Evolutionary conservation across 2,888 invertebrate genomes (phyloP), one percentile per base, ranked within the genome.

Genomic region (Nebria brevicollis): DNA sequence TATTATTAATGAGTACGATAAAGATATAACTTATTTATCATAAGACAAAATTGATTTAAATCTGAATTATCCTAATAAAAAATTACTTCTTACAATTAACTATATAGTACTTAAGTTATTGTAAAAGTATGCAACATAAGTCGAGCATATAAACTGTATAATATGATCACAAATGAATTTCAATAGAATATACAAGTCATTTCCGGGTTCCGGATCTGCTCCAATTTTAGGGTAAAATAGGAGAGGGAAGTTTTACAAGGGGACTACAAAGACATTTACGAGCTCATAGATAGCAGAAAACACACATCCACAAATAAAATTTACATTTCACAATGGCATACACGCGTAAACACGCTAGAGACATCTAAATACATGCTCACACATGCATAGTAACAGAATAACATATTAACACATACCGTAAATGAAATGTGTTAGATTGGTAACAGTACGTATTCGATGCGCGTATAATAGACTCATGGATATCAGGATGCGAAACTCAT

Each of bases 141-240:
- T 20, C 20, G 20, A 20, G 20, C 20, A 20, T 20, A 20, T 20
- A 20, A 20, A 20, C 20, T 20, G 15, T 65, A 65, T 15, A 65
- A 66, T 25, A 66, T 7, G 66, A 7, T 34, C 34, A 34, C 34
- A 34, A 34, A 66, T n/a, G 25, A 20, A 66, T 7, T 66, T 66
- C 2, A 8, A 66, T 66, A 13, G 13, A 66, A 25, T 66, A 25
- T 70, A 5, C 6, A 26, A 70, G 20, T 15, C 70, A 70, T 70
- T 70, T 70, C 66, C 66, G 15, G n/a, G 66, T 11, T 66, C 66
- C 66, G 66, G 66, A 66, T 13, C 13, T 15, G 25, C 66, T 20
- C 11, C 25, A 13, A 11, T 7, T 13, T 13, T 25, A 66, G 66
- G 66, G 7, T 8, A 66, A 34, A 34, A 34, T 34, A 34, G 34